Percentiles rank a stretch among this genome's conserved stretches.
These are phyloP conservation scores for Dasypus novemcinctus DNA, from an alignment of 2,113 vertebrate species.

Conservation along the genomic window DNA sequence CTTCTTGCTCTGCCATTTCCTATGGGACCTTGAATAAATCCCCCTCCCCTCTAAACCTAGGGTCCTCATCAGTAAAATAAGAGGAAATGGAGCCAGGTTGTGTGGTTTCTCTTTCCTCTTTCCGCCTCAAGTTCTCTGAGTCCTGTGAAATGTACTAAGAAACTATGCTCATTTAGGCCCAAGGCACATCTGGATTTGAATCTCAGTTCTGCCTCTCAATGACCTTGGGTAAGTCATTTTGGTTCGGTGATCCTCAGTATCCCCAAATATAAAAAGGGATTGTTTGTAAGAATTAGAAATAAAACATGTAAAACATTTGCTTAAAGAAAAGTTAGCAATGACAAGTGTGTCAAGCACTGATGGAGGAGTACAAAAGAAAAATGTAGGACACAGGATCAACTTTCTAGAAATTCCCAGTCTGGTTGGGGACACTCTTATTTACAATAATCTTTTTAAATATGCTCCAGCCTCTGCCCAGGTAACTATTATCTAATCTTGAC, in stretches of 20 bases:
- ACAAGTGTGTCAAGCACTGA: neutral
- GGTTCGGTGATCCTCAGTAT: neutral
- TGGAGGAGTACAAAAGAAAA: slow-evolving; percentile 29
- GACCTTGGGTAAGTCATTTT: neutral
- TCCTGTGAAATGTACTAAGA: neutral
- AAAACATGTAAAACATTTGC: neutral
- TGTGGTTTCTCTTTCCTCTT: slow-evolving; percentile 27
- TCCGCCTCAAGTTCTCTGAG: neutral
- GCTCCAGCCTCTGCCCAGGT: neutral
- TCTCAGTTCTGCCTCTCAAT: slow-evolving; percentile 29
- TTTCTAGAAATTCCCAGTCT: slow-evolving; percentile 49
- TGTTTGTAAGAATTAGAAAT: neutral
- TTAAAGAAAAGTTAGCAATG: neutral
- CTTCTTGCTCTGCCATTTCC: neutral
- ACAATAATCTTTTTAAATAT: slow-evolving; percentile 42
- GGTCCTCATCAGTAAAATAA: slow-evolving; percentile 25
- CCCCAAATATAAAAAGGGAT: neutral
- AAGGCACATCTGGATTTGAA: neutral
- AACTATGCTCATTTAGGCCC: neutral
- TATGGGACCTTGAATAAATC: neutral
- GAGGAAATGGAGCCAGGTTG: neutral
- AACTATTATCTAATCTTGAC: slow-evolving; percentile 26
- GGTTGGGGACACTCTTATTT: neutral
- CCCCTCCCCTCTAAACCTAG: neutral
- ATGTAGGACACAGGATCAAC: neutral